These are phyloP conservation scores for Dipodomys ordii DNA, from an alignment of 2,113 vertebrate genomes.

Conservation along the genomic window DNA sequence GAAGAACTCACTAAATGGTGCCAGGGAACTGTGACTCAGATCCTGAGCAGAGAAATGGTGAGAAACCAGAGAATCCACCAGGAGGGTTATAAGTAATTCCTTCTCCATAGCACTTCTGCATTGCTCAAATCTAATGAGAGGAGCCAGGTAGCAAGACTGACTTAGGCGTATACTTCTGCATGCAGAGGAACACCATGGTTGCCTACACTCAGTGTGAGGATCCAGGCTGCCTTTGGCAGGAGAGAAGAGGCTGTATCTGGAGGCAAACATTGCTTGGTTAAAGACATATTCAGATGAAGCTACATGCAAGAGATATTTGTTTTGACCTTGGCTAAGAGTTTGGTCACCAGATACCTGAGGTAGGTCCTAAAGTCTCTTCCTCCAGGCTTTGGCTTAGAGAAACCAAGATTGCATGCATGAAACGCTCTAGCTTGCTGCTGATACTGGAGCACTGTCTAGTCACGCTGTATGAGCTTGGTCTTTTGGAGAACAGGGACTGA, in stretches of 20 bases:
- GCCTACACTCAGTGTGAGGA: background rate
- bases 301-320: background rate
- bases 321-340: background rate
- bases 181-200: background rate
- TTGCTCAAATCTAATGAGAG: background rate
- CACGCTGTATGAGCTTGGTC: background rate
- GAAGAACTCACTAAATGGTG: background rate
- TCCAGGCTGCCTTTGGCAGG: background rate
- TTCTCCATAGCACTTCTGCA: background rate
- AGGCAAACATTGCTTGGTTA: background rate
- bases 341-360: background rate
- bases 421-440: background rate
- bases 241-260: background rate
- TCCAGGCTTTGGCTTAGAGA: background rate
- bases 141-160: background rate
- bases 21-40: background rate
- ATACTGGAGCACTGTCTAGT: too few species aligned
- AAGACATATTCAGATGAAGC: background rate
- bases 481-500: background rate
- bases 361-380: too few species aligned
- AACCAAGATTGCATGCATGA: background rate
- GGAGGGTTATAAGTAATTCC: too few species aligned
- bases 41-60: too few species aligned
- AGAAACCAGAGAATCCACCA: background rate
- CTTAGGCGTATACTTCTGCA: background rate